A percentile compares a stretch with the other conserved stretches of the same genome.
Conservation (phyloP, 2,888 invertebrate genomes). For the Eretmocerus hayati region DNA sequence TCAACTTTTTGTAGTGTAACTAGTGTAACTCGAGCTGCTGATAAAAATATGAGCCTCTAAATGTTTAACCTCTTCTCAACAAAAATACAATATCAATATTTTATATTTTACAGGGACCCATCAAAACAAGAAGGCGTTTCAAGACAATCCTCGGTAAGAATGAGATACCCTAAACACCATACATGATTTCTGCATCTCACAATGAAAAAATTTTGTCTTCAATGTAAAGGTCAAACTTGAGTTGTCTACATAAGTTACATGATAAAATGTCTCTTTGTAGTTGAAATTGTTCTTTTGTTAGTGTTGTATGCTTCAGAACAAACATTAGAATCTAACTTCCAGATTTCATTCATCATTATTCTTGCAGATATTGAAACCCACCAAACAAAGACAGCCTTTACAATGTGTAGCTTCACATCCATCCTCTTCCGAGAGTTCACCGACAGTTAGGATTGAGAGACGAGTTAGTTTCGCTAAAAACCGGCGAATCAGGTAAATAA, state of each 20-base stretch:
- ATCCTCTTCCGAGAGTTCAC: slow-evolving; percentile 30
- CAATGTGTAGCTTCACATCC: slow-evolving; percentile 29
- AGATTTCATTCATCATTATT: not conserved
- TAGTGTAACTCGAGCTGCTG: too few species aligned
- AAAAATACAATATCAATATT: not conserved
- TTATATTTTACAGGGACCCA: slow-evolving; percentile 14
- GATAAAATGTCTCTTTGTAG: not conserved
- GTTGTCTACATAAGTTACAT: not conserved
- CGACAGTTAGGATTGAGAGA: slow-evolving; percentile 30
- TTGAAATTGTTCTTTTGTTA: not conserved
- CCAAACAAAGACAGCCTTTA: slow-evolving; percentile 32
- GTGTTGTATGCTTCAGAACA: not conserved
- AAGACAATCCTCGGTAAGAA: slow-evolving; percentile 35
- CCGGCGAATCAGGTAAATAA: slow-evolving; percentile 38
- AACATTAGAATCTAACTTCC: not conserved
- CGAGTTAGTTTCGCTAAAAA: slow-evolving; percentile 42
- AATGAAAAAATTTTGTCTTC: too few species aligned
- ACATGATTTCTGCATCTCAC: too few species aligned
- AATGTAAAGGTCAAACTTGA: slow-evolving; percentile 3
- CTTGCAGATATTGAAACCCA: slow-evolving; percentile 35
- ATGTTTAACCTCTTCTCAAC: too few species aligned
- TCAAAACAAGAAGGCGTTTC: slow-evolving; percentile 24
- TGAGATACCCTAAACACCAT: too few species aligned
- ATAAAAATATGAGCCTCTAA: too few species aligned
- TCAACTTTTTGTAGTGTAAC: too few species aligned